A percentile compares a stretch with the other conserved stretches of the same genome.
Evolutionary conservation across 2,888 invertebrate species (phyloP).

Genomic region (Tipula confusa): DNA sequence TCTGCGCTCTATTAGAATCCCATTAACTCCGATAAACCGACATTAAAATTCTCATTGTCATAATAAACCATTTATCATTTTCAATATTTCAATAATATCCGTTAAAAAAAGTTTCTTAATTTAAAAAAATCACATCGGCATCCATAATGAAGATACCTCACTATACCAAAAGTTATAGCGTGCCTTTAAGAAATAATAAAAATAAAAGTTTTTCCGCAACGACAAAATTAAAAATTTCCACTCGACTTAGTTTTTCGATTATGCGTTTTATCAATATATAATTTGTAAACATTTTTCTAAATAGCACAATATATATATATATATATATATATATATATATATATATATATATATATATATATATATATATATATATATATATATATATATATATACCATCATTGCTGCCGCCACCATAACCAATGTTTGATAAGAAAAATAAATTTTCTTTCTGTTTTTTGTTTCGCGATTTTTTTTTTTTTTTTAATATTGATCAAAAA

Average conservation of each 20-base stretch:
- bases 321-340: too few species aligned
- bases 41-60: background rate
- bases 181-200: background rate
- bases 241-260: background rate
- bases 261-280: background rate
- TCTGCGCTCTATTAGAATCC: background rate
- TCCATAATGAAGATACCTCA: too few species aligned
- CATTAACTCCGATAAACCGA: background rate
- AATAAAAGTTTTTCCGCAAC: background rate
- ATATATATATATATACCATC: too few species aligned
- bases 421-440: background rate
- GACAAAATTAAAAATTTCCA: background rate
- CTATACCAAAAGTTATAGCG: background rate
- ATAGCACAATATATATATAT: too few species aligned
- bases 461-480: too few species aligned
- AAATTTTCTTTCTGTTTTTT: background rate
- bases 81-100: background rate
- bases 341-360: too few species aligned
- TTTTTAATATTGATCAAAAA: background rate
- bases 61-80: background rate
- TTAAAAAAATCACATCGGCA: background rate
- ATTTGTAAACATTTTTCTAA: background rate
- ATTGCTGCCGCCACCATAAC: too few species aligned
- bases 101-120: background rate
- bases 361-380: too few species aligned